Percentiles rank a stretch among this genome's conserved stretches.
Evolutionary conservation across 2,888 invertebrate genomes (phyloP).

Genomic region (Dyspetes luteomarginatus): DNA sequence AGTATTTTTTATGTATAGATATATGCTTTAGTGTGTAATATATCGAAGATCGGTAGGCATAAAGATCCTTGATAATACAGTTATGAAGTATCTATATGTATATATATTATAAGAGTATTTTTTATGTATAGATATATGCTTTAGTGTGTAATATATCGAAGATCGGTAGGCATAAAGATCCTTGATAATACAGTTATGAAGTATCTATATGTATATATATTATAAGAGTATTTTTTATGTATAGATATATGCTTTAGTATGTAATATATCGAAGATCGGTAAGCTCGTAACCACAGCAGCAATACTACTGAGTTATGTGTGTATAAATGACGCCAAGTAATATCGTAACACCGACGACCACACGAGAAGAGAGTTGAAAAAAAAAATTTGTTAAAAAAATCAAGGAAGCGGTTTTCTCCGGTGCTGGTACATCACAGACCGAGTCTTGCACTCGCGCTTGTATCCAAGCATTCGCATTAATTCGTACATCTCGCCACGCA

Average conservation of each 20-base stretch:
- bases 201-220: neutral
- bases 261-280: constrained; percentile 1
- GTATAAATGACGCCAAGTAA: constrained; percentile 47
- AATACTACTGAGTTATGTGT: constrained; percentile 53
- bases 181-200: too few species aligned
- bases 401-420: constrained; percentile 46
- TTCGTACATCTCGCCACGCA: constrained; percentile 8
- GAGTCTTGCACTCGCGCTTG: constrained; percentile 37
- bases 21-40: too few species aligned
- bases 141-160: too few species aligned
- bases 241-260: neutral
- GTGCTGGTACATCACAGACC: constrained; percentile 35
- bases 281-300: constrained; percentile 50
- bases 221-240: neutral
- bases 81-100: too few species aligned
- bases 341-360: constrained; percentile 48
- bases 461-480: constrained; percentile 22
- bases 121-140: too few species aligned
- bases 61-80: too few species aligned
- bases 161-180: too few species aligned
- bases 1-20: too few species aligned
- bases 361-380: constrained; percentile 29
- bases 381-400: constrained; percentile 18
- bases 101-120: too few species aligned
- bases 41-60: too few species aligned